Base-by-base conservation (phyloP, 1,140 invertebrate genomes). In the Parapsyche elsis region DNA sequence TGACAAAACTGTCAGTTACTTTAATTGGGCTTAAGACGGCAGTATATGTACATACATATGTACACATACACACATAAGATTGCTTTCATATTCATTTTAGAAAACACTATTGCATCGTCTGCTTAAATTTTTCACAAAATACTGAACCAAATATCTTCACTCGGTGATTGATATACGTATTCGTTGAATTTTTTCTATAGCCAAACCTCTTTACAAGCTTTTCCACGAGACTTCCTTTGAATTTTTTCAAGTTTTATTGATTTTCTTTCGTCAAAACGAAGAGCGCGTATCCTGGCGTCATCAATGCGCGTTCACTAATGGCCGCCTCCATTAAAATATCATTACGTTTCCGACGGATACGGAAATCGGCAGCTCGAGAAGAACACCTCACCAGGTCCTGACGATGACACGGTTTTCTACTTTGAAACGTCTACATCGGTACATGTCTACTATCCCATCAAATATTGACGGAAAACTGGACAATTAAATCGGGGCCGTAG, bases 301-400 rank as follows among this genome's bases (percentile, higher is more conserved):
- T 61, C 57, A 61, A 38, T 38, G 57, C 57, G 57, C 67, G 26
- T 30, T 30, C 44, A 49, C 74, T 76, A 76, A 76, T 76, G 74
- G 74, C 46, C 30, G 19, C 30, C 21, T 76, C 74, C 74, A 76
- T 76, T 76, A 76, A 76, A 76, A 76, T 76, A 76, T 76, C 74
- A 76, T 76, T 76, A 76, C 53, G 74, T 71, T 30, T 71, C 67
- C 67, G 16, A 71, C 30, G 45, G 49, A 26, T 12, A 30, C 16
- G 44, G 24, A 24, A 59, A 30, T 57, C 46, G 9, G 71, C 49
- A 19, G 9, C 46, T 46, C 38, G 71, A 30, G 23, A 49, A 19
- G 38, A 46, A 38, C 53, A 45, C 74, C 45, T 61, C 16, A 75
- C 21, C 30, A 45, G 19, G 71, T 23, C 24, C 30, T 7, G 71